phyloP scores from a whole-genome alignment of 1,140 invertebrate species.

The Drosophila albomicans region DNA sequence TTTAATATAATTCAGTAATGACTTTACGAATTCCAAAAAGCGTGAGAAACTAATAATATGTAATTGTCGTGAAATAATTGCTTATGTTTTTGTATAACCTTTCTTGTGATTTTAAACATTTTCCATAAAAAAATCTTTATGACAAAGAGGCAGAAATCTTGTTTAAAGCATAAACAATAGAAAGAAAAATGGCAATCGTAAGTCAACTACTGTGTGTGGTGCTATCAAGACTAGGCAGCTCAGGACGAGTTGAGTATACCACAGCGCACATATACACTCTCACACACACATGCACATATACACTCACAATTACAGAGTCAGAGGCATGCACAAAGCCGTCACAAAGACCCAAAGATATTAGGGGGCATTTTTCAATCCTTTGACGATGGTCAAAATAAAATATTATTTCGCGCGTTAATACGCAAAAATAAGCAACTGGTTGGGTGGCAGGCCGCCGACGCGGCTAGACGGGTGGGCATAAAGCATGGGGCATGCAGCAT shows the following conservation, averaged over 20 bases:
- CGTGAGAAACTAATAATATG: too few species aligned
- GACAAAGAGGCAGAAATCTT: background rate
- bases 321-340: constrained; percentile 62
- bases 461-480: constrained; percentile 67
- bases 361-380: constrained; percentile 82
- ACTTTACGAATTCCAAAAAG: too few species aligned
- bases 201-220: constrained; percentile 32
- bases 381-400: constrained; percentile 82
- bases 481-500: background rate
- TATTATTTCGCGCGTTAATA: constrained; percentile 83
- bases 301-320: background rate
- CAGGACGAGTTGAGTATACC: background rate
- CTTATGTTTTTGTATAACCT: too few species aligned
- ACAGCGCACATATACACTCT: background rate
- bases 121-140: background rate
- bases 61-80: too few species aligned
- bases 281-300: constrained; percentile 26
- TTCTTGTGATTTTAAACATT: background rate
- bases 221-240: constrained; percentile 1
- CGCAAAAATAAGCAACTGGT: constrained; percentile 76
- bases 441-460: constrained; percentile 65
- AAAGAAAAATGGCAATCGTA: constrained; percentile 25
- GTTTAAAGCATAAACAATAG: background rate
- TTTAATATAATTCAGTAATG: too few species aligned
- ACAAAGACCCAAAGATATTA: constrained; percentile 83